Evolutionary conservation across 2,113 vertebrate species (phyloP).

Genomic region (Strigops habroptila): DNA sequence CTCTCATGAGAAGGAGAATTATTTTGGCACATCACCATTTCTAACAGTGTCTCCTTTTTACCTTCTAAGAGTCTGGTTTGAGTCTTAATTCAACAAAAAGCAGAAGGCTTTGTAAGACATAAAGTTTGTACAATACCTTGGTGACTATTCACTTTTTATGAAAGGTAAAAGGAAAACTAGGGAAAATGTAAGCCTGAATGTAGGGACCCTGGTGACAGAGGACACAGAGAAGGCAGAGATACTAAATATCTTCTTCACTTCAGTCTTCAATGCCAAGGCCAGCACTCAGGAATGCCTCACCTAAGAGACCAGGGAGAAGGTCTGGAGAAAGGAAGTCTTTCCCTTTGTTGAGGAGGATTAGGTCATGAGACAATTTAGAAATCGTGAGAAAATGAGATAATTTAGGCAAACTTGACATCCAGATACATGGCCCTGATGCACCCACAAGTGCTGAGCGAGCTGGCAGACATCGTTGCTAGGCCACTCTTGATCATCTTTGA

Average conservation of each 20-base stretch:
- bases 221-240: not conserved
- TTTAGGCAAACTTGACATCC: not conserved
- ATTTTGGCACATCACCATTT: not conserved
- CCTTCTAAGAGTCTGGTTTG: not conserved
- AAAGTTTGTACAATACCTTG: not conserved
- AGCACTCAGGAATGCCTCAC: not conserved
- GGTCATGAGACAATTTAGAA: not conserved
- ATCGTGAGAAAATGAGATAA: not conserved
- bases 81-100: not conserved
- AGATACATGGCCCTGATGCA: not conserved
- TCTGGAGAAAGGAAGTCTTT: not conserved
- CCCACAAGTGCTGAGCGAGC: not conserved
- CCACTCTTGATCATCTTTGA: not conserved
- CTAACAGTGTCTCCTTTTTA: not conserved
- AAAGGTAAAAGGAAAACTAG: not conserved
- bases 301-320: not conserved
- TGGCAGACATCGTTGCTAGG: not conserved
- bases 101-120: not conserved
- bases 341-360: not conserved
- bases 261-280: not conserved
- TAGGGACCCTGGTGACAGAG: not conserved
- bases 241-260: not conserved
- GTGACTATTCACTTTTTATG: not conserved
- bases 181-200: not conserved
- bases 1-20: not conserved